Evolutionary conservation across 2,888 invertebrate species (phyloP).

Genomic region (Tholera decimalis): DNA sequence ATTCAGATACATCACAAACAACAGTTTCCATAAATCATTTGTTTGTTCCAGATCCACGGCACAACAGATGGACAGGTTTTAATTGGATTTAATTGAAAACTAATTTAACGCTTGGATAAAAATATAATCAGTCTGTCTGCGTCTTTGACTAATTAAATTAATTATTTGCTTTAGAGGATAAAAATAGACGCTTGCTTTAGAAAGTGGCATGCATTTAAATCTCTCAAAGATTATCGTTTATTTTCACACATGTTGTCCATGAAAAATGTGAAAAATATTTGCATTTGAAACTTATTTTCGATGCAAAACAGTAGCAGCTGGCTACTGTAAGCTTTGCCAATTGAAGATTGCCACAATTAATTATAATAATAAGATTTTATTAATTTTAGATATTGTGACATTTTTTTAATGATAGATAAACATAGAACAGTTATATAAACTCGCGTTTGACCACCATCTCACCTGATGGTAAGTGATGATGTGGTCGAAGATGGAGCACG

Average conservation of each 20-base stretch:
- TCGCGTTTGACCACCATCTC: too few relatives aligned
- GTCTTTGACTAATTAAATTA: conserved; percentile 25
- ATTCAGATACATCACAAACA: conserved; percentile 29
- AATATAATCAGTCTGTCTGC: conserved; percentile 28
- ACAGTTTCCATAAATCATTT: conserved; percentile 34
- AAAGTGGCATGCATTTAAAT: background rate
- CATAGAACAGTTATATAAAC: too few relatives aligned
- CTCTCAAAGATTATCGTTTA: background rate
- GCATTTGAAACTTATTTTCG: background rate
- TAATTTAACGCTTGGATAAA: conserved; percentile 32
- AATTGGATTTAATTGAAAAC: conserved; percentile 47
- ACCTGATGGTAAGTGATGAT: too few relatives aligned
- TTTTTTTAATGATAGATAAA: too few relatives aligned
- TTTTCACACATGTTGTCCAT: background rate
- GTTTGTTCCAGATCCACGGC: conserved; percentile 41
- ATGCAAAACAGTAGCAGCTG: background rate
- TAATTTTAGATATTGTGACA: too few relatives aligned
- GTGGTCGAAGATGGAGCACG: too few relatives aligned
- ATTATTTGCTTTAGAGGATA: background rate
- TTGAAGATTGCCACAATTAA: conserved; percentile 10
- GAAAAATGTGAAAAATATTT: background rate
- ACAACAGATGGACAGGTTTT: conserved; percentile 50
- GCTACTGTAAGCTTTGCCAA: background rate
- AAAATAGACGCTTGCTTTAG: background rate
- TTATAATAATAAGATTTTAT: too few relatives aligned